These are phyloP conservation scores for Lycodopsis pacificus DNA, from an alignment of 2,797 vertebrate species.

Conservation along the genomic window DNA sequence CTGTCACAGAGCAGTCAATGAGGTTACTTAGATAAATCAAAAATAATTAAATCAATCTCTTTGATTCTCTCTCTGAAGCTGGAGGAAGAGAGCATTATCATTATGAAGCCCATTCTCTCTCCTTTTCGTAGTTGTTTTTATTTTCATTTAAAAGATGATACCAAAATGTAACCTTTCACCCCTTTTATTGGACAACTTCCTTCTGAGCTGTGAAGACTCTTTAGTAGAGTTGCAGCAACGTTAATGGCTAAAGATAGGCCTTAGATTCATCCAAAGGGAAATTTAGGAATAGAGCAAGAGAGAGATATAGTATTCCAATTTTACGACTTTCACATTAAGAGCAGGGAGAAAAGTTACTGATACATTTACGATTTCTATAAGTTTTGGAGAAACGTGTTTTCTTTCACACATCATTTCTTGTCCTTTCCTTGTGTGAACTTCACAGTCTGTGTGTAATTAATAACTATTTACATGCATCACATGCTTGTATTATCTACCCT, in stretches of 20 bases:
- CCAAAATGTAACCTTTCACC: neutral
- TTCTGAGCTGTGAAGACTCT: neutral
- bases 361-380: neutral
- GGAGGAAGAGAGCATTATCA: neutral
- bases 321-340: neutral
- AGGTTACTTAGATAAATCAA: constrained; percentile 14
- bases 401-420: neutral
- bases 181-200: neutral
- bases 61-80: constrained; percentile 2
- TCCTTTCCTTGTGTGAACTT: constrained; percentile 1
- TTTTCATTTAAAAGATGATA: neutral
- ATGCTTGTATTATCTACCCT: neutral
- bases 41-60: constrained; percentile 4
- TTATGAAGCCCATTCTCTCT: neutral
- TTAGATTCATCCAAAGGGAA: neutral
- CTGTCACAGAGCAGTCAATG: neutral
- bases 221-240: neutral
- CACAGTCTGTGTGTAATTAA: neutral
- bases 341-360: neutral
- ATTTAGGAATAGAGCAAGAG: neutral
- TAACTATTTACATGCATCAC: neutral
- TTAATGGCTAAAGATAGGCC: neutral
- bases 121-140: neutral
- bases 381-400: constrained; percentile 1
- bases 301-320: neutral